Conservation (phyloP, 1,140 invertebrate species). For the Diorhabda carinulata region DNA sequence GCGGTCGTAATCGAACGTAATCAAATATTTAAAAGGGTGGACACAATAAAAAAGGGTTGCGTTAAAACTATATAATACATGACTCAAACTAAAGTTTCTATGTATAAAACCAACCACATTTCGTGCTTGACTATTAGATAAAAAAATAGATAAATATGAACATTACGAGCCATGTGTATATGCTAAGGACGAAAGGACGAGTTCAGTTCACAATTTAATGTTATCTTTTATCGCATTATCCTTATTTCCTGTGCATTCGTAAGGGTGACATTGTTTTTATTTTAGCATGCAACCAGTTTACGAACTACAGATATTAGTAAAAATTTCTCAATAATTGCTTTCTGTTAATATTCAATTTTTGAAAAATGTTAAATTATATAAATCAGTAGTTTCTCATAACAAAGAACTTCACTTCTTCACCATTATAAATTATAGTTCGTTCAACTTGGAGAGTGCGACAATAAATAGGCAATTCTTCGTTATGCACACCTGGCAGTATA, state of each 20-base stretch:
- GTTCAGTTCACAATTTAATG: slow-evolving; percentile 17
- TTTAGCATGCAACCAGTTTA: background rate
- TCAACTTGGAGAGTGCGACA: slow-evolving; percentile 30
- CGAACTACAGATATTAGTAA: too few relatives aligned
- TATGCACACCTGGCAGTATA: slow-evolving; percentile 26
- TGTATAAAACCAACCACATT: background rate
- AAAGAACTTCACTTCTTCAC: background rate
- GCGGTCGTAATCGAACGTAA: too few relatives aligned
- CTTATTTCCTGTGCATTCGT: slow-evolving; percentile 16
- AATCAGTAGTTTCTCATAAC: background rate
- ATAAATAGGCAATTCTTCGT: slow-evolving; percentile 7
- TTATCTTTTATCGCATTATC: slow-evolving; percentile 16
- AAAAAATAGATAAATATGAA: slow-evolving; percentile 17
- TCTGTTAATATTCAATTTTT: too few relatives aligned
- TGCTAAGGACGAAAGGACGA: slow-evolving; percentile 12
- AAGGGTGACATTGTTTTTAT: slow-evolving; percentile 15
- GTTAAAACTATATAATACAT: too few relatives aligned
- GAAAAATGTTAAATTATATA: background rate
- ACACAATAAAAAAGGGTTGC: too few relatives aligned
- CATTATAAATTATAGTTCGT: slow-evolving; percentile 15
- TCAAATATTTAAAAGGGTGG: too few relatives aligned
- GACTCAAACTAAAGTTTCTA: too few relatives aligned
- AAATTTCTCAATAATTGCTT: too few relatives aligned
- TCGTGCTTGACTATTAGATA: slow-evolving; percentile 15
- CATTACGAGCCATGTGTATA: slow-evolving; percentile 10